Evolutionary conservation across 2,113 vertebrate genomes (phyloP).

Genomic region (Lasiurus cinereus): DNA sequence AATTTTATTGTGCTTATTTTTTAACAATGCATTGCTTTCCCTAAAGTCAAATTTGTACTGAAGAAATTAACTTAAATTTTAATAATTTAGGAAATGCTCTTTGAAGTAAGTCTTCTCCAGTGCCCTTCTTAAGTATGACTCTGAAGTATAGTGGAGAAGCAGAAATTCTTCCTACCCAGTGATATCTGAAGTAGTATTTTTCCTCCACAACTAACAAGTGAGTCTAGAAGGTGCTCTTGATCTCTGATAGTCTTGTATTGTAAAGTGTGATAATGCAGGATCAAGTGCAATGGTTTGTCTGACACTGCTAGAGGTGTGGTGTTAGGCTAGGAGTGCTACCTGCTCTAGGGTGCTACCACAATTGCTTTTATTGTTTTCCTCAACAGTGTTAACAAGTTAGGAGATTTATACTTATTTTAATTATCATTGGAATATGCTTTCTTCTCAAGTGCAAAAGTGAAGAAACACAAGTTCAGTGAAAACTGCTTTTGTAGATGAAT

Average conservation of each 20-base stretch:
- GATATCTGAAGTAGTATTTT: neutral
- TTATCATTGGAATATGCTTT: neutral
- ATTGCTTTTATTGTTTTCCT: neutral
- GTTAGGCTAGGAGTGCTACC: no score
- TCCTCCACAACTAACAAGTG: neutral
- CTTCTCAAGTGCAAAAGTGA: neutral
- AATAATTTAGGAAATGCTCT: neutral
- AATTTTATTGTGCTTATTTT: neutral
- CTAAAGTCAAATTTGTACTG: neutral
- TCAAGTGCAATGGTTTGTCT: neutral
- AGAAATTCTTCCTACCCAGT: neutral
- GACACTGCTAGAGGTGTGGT: neutral
- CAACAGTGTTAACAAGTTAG: neutral
- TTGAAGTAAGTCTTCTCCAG: neutral
- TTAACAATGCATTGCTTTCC: conserved; percentile 1
- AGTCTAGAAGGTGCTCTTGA: neutral
- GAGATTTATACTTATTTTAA: neutral
- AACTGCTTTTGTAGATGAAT: neutral
- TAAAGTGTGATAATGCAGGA: neutral
- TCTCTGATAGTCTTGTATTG: neutral
- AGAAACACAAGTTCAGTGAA: neutral
- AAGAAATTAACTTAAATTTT: conserved; percentile 21
- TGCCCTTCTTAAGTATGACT: neutral
- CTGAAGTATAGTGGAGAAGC: neutral
- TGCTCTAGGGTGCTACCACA: neutral